phyloP scores from a whole-genome alignment of 2,113 vertebrate genomes.

The Telmatochromis sp. region DNA sequence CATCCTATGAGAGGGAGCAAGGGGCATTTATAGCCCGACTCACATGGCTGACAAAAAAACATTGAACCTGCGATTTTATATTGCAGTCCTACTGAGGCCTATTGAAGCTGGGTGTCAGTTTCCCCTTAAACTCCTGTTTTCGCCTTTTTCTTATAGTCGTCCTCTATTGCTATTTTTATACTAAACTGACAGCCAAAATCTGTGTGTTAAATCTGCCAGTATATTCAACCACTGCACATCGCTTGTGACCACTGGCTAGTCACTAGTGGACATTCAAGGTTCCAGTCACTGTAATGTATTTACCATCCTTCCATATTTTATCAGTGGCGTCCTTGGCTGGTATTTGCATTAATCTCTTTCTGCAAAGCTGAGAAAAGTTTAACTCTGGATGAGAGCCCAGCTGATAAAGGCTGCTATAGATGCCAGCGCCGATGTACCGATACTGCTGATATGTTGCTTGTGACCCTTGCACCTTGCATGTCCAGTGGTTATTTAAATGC shows the following conservation, averaged over 20 bases:
- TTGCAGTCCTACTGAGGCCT: not conserved
- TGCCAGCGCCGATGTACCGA: not conserved
- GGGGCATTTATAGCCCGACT: not conserved
- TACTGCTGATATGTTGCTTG: not conserved
- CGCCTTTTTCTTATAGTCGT: not conserved
- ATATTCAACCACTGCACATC: not conserved
- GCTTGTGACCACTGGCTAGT: accelerated
- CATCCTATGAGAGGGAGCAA: not conserved
- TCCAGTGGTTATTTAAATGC: not conserved
- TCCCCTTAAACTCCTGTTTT: not conserved
- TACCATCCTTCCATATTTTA: not conserved
- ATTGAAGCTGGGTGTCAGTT: not conserved
- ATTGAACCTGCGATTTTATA: not conserved
- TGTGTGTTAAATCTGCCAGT: not conserved
- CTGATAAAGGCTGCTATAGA: not conserved
- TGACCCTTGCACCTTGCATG: not conserved
- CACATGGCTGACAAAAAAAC: not conserved
- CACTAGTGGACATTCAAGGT: not conserved
- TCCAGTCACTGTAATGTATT: not conserved
- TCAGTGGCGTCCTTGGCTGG: not conserved
- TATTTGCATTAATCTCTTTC: not conserved
- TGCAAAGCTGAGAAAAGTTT: not conserved
- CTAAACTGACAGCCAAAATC: not conserved
- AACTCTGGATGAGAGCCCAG: accelerated
- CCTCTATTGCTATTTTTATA: not conserved